A percentile compares a stretch with the other conserved stretches of the same genome.
phyloP scores from a whole-genome alignment of 92 coral and sea anemone genomes.

The Muricea muricata region DNA sequence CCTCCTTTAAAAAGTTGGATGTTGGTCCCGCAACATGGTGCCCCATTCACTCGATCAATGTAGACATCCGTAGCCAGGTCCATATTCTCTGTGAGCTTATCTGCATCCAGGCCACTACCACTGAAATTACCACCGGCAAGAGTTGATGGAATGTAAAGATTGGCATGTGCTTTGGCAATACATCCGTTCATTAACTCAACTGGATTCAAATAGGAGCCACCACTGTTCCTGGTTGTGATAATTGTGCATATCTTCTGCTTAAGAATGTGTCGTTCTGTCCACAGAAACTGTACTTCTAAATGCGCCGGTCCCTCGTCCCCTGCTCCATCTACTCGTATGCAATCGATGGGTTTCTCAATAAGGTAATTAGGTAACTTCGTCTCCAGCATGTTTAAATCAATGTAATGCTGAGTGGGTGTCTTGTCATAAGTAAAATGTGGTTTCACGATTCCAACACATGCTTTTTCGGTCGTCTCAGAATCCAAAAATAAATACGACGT shows the following conservation, averaged over 20 bases:
- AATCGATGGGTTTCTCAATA: constrained; percentile 46
- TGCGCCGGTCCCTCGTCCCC: constrained; percentile 59
- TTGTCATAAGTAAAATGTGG: constrained; percentile 62
- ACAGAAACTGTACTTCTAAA: constrained; percentile 53
- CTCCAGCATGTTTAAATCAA: constrained; percentile 65
- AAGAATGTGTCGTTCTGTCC: constrained; percentile 48
- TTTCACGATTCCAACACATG: constrained; percentile 63
- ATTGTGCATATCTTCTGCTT: constrained; percentile 49
- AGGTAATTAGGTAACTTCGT: constrained; percentile 37
- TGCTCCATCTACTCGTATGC: constrained; percentile 55
- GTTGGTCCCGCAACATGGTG: constrained; percentile 30
- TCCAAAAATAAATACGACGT: too few relatives aligned
- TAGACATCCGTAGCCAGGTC: background rate
- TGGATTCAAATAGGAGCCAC: constrained; percentile 55
- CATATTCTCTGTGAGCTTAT: background rate
- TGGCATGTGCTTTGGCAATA: constrained; percentile 49
- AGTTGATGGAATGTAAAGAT: too few relatives aligned
- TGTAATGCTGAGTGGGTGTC: constrained; percentile 64
- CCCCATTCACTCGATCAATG: constrained; percentile 1
- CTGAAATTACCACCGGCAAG: constrained; percentile 61
- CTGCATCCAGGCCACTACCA: constrained; percentile 46
- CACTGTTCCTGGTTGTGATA: constrained; percentile 63
- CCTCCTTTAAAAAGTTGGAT: constrained; percentile 26
- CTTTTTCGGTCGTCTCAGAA: too few relatives aligned
- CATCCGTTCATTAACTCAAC: constrained; percentile 68